Base-by-base conservation (phyloP, 64 coral and sea anemone genomes). In the Orbicella faveolata region DNA sequence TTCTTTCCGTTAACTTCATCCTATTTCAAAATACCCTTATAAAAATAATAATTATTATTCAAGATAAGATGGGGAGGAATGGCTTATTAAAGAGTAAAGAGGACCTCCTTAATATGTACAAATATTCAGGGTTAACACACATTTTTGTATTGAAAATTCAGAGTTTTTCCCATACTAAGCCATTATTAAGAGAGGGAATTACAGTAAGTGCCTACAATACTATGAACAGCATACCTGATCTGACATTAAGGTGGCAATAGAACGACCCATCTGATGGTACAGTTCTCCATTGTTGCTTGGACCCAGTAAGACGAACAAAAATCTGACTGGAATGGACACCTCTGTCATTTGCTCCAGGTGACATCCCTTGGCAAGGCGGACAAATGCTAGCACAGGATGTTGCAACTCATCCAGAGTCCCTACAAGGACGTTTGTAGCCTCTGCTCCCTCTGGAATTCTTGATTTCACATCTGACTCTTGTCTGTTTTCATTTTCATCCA, bases 351-450 rank as follows among this genome's bases (percentile, higher is more conserved):
- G 70, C 15, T 74, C 90, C 2, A 96, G 26, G 19, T 77, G 77
- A 48, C 87, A 79, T 9, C 94, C 94, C 77, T 93, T 96, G 20
- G 94, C 87, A 8, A 96, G 66, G 63, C 94, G 90, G 1, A 96
- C 94, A 85, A 96, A 96, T 13, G 94, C 94, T 87, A 96, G 84
- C 16, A 83, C 94, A 12, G 94, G 79, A 52, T 93, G 79, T 1
- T 96, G 35, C 10, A 96, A 82, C 41, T 96, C 94, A 55, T 96
- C 94, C 25, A 96, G 64, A 11, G 94, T 96, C 4, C 94, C 94
- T n/a, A 96, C 94, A 70, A 96, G 90, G 9, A 96, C 94, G 52
- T 87, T 92, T 13, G 94, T 96, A 18, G 94, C 94, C 37, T 96
- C 94, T 9, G 94, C 94, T 34, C 87, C 94, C 61, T 89, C 75